Evolutionary conservation across 2,797 vertebrate genomes (phyloP), one percentile per base, ranked within the genome.

Genomic region (Coregonus sp.): DNA sequence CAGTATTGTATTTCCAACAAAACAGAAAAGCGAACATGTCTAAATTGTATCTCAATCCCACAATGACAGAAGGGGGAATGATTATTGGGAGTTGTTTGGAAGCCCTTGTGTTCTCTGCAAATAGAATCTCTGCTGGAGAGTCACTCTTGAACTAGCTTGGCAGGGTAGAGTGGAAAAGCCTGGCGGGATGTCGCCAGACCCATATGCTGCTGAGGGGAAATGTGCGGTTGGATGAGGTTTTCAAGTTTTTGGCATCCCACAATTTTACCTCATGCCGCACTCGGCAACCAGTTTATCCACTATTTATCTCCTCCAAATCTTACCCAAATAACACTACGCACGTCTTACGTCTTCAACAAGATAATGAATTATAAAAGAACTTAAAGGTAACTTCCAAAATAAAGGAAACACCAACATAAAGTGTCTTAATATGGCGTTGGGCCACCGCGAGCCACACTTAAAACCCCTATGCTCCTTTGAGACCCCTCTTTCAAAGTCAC

Each of bases 141-240:
- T 86, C 85, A 89, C 90, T 93, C 91, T 91, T 92, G 91, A 93
- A 93, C 91, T 90, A 91, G 88, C 87, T 94, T 95, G 94, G 94
- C 93, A 92, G 86, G 84, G 85, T 85, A 70, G 84, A 91, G 89
- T 93, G 93, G 93, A 94, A 94, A 92, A 92, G 86, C 91, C 84
- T 89, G 83, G 91, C 83, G 85, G 92, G 94, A 89, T 20, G 73
- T 91, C 92, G 80, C 82, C 80, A 76, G 81, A 88, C 85, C 93
- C 93, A 94, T 95, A 94, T 95, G 94, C 89, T 90, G 65, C 89
- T 91, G 56, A 25, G 75, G 72, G 87, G 81, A 87, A 84, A 84
- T 87, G 74, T 86, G 84, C 4, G 75, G 83, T 85, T 81, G 80
- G 84, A 84, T 84, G 84, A 79, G 75, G 85, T 84, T 90, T 87